A percentile compares a stretch with the other conserved stretches of the same genome.
phyloP scores from a whole-genome alignment of 2,888 invertebrate species.

The Cryptus viduatorius region DNA sequence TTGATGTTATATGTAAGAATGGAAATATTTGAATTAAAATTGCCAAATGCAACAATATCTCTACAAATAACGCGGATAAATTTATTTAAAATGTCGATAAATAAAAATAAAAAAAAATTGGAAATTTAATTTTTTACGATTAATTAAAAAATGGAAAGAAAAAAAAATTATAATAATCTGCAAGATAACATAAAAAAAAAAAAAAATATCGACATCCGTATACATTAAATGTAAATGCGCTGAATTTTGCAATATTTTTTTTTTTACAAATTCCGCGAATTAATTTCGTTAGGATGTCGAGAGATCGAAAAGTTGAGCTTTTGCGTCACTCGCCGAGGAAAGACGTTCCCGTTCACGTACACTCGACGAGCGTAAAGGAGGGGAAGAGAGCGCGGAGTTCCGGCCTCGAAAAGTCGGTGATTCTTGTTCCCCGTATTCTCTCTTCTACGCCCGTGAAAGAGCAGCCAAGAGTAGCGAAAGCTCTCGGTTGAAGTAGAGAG shows the following conservation, averaged over 20 bases:
- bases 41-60: not conserved
- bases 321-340: slow-evolving; percentile 56
- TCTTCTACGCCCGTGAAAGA: slow-evolving; percentile 38
- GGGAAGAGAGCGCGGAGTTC: slow-evolving; percentile 50
- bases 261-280: slow-evolving; percentile 36
- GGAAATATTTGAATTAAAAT: not conserved
- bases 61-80: not conserved
- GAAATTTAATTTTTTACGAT: too few species aligned
- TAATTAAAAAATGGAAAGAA: too few species aligned
- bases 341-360: slow-evolving; percentile 60
- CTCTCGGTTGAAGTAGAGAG: slow-evolving; percentile 69
- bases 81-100: not conserved
- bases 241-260: not conserved
- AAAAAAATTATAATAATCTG: too few species aligned
- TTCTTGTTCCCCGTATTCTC: slow-evolving; percentile 47
- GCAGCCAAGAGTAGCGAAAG: slow-evolving; percentile 65
- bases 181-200: too few species aligned
- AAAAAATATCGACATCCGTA: not conserved
- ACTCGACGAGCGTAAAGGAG: slow-evolving; percentile 38
- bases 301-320: slow-evolving; percentile 61
- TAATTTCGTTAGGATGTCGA: slow-evolving; percentile 31
- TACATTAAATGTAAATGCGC: not conserved
- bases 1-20: not conserved
- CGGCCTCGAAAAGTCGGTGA: slow-evolving; percentile 67
- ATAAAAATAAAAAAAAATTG: not conserved